phyloP scores from a whole-genome alignment of 2,113 vertebrate species.

The Murina feae region DNA sequence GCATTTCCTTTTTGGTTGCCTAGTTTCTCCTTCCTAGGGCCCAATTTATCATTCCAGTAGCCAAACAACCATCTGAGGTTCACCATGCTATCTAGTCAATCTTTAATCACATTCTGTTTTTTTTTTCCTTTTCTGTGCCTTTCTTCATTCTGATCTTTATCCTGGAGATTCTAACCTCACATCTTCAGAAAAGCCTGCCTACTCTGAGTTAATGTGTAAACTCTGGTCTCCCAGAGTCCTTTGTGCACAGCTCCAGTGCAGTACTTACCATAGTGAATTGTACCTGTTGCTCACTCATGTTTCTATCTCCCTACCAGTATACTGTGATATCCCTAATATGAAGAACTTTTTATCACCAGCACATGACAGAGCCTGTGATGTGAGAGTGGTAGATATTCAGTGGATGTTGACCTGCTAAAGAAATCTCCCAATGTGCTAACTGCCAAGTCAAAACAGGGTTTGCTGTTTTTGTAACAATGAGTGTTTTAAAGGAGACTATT shows the following conservation, averaged over 20 bases:
- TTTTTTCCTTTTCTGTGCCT: not conserved
- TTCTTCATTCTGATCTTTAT: not conserved
- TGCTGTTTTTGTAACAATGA: not conserved
- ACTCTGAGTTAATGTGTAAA: not conserved
- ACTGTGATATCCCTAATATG: not conserved
- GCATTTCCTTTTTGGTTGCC: not conserved
- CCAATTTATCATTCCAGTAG: not conserved
- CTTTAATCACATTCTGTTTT: not conserved
- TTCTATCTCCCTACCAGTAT: not conserved
- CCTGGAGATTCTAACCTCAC: not conserved
- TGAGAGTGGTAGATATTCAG: not conserved
- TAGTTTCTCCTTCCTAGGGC: not conserved
- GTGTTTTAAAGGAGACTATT: not conserved
- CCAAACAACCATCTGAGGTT: not conserved
- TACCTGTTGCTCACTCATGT: not conserved
- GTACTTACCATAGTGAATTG: not conserved
- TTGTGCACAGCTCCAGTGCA: not conserved
- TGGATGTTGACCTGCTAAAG: not conserved
- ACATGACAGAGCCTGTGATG: not conserved
- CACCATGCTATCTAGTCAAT: not conserved
- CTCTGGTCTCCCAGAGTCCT: not conserved
- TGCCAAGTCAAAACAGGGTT: not conserved
- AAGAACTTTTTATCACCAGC: not conserved
- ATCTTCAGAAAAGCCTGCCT: not conserved
- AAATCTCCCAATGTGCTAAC: not conserved